These are phyloP conservation scores for Telenomus remus DNA, from an alignment of 1,140 invertebrate genomes.

Conservation along the genomic window DNA sequence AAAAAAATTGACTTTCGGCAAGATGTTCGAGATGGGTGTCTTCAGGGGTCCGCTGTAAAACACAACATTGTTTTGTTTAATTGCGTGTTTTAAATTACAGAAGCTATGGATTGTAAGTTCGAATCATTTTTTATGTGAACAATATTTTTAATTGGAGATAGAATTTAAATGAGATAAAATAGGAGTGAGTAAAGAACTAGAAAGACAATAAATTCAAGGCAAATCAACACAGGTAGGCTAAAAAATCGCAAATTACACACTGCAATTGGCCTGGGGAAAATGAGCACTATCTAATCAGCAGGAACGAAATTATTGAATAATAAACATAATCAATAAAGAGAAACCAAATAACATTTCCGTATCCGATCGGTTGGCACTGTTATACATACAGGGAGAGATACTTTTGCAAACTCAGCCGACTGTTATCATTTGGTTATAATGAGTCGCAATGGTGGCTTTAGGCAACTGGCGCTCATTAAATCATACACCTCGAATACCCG, in stretches of 20 bases:
- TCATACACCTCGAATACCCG: conserved; percentile 12
- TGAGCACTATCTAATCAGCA: too few relatives aligned
- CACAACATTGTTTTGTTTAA: conserved; percentile 28
- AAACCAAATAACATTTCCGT: too few relatives aligned
- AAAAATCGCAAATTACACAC: too few relatives aligned
- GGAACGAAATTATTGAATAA: too few relatives aligned
- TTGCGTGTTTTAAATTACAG: conserved; percentile 30
- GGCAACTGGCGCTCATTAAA: conserved; percentile 26
- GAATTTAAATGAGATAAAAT: too few relatives aligned
- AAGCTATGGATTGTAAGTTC: conserved; percentile 10
- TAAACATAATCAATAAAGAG: too few relatives aligned
- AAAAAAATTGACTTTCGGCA: conserved; percentile 31
- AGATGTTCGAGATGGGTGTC: conserved; percentile 11
- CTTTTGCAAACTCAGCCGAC: neutral
- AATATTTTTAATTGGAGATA: neutral
- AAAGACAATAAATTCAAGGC: too few relatives aligned
- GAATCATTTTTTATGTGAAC: too few relatives aligned
- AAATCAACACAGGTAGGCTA: too few relatives aligned
- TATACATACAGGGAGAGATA: neutral
- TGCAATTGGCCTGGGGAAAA: too few relatives aligned
- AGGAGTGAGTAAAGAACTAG: too few relatives aligned
- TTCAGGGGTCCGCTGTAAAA: conserved; percentile 11
- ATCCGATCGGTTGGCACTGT: too few relatives aligned
- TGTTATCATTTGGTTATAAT: conserved; percentile 20
- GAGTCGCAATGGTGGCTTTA: conserved; percentile 20